A percentile compares a stretch with the other conserved stretches of the same genome.
Conservation (phyloP, 2,888 invertebrate genomes). For the Xanthorhoe designata region DNA sequence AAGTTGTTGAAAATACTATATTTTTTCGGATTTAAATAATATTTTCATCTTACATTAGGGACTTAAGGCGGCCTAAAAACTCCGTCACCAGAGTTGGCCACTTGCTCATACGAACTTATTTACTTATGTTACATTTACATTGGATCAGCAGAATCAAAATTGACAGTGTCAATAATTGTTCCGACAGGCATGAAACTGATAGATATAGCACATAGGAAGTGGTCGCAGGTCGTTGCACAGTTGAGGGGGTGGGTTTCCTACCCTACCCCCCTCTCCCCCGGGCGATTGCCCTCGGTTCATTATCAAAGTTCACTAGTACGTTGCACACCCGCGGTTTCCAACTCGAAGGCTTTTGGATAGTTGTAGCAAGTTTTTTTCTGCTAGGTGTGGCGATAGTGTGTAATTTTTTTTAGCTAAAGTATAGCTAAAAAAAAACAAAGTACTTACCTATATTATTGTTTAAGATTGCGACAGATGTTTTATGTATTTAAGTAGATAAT, state of each 20-base stretch:
- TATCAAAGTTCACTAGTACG: conserved; percentile 85
- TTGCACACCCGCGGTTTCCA: conserved; percentile 57
- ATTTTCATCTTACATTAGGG: no score
- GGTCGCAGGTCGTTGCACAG: conserved; percentile 72
- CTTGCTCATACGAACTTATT: no score
- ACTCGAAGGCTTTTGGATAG: conserved; percentile 4
- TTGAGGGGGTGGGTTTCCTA: conserved; percentile 53
- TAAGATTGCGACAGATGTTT: no score
- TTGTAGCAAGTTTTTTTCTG: conserved; percentile 12
- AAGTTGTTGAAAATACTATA: no score
- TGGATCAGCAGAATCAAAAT: conserved; percentile 3
- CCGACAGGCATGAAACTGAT: conserved; percentile 34
- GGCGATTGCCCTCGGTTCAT: conserved; percentile 79
- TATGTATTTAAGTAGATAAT: no score
- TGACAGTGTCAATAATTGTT: conserved; percentile 31
- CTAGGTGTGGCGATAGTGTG: neutral
- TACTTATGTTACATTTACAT: no score
- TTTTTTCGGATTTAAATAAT: no score
- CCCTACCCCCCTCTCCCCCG: conserved; percentile 59
- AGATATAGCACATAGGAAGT: conserved; percentile 53
- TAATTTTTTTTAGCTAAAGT: neutral
- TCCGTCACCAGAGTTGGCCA: no score
- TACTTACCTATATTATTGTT: no score
- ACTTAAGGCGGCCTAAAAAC: no score
- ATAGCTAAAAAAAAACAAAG: no score